Evolutionary conservation across 2,797 vertebrate species (phyloP).

Genomic region (Odontamblyopus rebecca): DNA sequence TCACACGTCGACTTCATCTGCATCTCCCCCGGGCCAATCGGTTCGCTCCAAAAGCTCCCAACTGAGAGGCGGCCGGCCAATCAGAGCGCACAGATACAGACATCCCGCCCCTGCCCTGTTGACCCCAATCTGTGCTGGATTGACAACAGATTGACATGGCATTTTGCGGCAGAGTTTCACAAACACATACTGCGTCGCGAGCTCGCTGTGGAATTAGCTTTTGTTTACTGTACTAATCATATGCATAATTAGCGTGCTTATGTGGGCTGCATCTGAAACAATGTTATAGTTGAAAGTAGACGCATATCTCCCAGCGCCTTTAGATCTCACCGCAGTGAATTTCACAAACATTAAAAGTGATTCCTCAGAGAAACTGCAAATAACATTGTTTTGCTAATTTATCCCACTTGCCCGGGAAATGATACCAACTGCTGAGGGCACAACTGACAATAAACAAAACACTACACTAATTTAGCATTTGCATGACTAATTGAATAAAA

Average conservation of each 20-base stretch:
- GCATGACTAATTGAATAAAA: slow-evolving; percentile 2
- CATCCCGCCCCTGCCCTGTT: slow-evolving; percentile 52
- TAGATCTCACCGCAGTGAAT: slow-evolving; percentile 12
- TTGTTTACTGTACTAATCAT: slow-evolving; percentile 12
- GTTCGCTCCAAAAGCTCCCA: background rate
- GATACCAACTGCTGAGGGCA: background rate
- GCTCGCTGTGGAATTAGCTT: slow-evolving; percentile 10
- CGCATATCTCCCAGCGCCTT: slow-evolving; percentile 8
- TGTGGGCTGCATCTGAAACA: slow-evolving; percentile 2
- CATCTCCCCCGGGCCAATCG: slow-evolving; percentile 30
- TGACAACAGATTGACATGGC: slow-evolving; percentile 56
- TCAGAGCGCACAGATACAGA: slow-evolving; percentile 33
- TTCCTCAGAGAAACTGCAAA: slow-evolving; percentile 8
- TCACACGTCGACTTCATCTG: slow-evolving; percentile 27
- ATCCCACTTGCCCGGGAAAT: background rate
- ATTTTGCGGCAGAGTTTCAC: slow-evolving; percentile 35
- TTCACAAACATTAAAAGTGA: slow-evolving; percentile 4
- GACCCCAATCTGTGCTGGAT: slow-evolving; percentile 74
- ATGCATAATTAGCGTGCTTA: slow-evolving; percentile 5
- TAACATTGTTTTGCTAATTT: slow-evolving; percentile 16
- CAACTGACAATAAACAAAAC: slow-evolving; percentile 4
- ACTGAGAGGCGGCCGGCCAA: slow-evolving; percentile 14
- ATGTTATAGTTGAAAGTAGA: slow-evolving; percentile 7
- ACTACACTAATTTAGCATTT: background rate
- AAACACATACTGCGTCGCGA: slow-evolving; percentile 17